Base-by-base conservation (phyloP, 2,113 vertebrate genomes). In the Coregonus clupeaformis region DNA sequence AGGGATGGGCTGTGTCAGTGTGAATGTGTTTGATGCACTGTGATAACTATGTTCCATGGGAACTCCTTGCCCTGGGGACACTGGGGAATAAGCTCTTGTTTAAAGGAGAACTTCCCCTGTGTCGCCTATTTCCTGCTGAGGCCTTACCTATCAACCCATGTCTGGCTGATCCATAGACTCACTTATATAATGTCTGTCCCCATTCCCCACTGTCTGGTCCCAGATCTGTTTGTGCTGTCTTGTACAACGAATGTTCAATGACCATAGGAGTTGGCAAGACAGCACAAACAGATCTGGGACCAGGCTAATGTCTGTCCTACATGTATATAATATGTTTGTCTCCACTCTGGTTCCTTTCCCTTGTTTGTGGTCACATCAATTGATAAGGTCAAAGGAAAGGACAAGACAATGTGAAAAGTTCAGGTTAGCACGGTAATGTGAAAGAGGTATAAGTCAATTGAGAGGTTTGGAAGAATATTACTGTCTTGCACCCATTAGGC, bases 51-150 rank as follows among this genome's bases (percentile, higher is more conserved):
- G 84, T 90, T 89, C 86, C 86, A 88, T 87, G 87, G 91, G 82
- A 92, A 91, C 91, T 93, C 89, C 89, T 91, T 88, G 57, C 89
- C 90, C 89, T 79, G 74, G 73, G 88, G 91, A 89, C 84, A 86
- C 68, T 47, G 75, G 62, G 75, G 69, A 87, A 91, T 89, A 89
- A 88, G 82, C 7, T 36, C 7, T 0, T 36, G 7, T 89, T 90
- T 91, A 90, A 91, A 89, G 87, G 81, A 85, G 73, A 85, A 84
- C 88, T 91, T 91, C 85, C 87, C 80, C 81, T 77, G 36, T 36
- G 36, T 87, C 72, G 85, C 84, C 85, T 84, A 75, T 67, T 79
- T 70, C 71, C 77, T 68, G 36, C 73, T 77, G 75, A 87, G 70
- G 67, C 73, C 64, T 80, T 20, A 14, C 14, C 3, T 59, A n/a